A percentile compares a stretch with the other conserved stretches of the same genome.
Evolutionary conservation across 2,113 vertebrate genomes (phyloP).

Genomic region (Semnornis frantzii): DNA sequence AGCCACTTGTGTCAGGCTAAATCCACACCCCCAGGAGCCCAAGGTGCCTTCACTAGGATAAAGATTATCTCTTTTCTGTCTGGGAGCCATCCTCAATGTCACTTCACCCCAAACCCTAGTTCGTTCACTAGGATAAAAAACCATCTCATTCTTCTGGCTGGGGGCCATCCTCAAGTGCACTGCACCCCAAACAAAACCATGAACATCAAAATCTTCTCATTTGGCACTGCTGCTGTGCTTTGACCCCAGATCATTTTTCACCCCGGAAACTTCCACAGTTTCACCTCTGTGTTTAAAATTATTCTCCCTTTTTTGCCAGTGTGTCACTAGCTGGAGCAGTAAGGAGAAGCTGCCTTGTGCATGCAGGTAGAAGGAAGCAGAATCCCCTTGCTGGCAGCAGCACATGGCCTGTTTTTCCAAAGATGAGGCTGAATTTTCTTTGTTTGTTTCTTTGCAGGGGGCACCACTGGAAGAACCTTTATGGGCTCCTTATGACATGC

Average conservation of each 20-base stretch:
- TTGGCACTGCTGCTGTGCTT: not conserved
- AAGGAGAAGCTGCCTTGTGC: not conserved
- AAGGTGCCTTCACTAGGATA: not conserved
- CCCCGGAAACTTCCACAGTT: not conserved
- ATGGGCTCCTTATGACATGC: slow-evolving; percentile 65
- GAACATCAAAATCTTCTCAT: not conserved
- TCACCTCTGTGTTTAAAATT: not conserved
- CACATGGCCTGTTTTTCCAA: not conserved
- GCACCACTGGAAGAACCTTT: slow-evolving; percentile 50
- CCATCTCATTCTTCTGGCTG: not conserved
- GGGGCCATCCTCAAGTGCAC: not conserved
- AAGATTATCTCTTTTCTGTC: not conserved
- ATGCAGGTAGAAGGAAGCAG: not conserved
- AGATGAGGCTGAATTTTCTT: not conserved
- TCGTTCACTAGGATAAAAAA: not conserved
- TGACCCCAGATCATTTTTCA: not conserved
- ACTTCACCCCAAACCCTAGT: not conserved
- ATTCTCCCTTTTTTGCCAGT: not conserved
- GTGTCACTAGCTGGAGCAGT: not conserved
- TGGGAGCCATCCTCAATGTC: not conserved
- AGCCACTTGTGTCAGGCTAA: not conserved
- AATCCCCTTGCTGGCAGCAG: not conserved
- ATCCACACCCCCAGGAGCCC: not conserved
- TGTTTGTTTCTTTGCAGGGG: slow-evolving; percentile 15
- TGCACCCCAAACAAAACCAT: not conserved